Base-by-base conservation (phyloP, 2,888 invertebrate genomes). In the Terebella lapidaria region DNA sequence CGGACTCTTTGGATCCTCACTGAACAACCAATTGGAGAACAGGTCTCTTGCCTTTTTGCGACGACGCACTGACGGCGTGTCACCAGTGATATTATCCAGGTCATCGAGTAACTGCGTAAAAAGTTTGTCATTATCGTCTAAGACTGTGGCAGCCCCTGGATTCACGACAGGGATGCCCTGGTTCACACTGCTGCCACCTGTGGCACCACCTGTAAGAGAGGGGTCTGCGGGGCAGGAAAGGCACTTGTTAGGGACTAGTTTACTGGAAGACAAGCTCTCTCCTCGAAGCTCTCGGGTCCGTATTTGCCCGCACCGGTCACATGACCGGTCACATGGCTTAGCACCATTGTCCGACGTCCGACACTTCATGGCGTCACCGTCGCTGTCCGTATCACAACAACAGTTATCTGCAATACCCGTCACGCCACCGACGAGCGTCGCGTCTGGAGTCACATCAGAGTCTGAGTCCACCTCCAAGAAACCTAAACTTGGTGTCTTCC, bases 21-120 rank as follows among this genome's bases (percentile, higher is more conserved):
- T 61, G 57, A 67, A 67, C 15, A 67, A 56, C 67, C 67, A 67
- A 42, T 64, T 62, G n/a, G 63, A 64, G 55, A 67, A 67, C 3
- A 67, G 49, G 26, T 67, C 65, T 27, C 65, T 22, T 0, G 67
- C 67, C 27, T 54, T 58, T n/a, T 47, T 54, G 2, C 66, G 55
- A 3, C 67, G 59, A 25, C 60, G 55, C 28, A 59, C 58, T 5
- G 67, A 64, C n/a, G 59, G 49, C 2, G 59, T 26, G 28, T 56
- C 57, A 10, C 58, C 62, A 2, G 64, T 60, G 24, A 67, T 59
- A 55, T 65, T 64, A 54, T 67, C 67, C 61, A 67, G 57, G 49
- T 67, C 67, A 46, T 67, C 67, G 24, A 67, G 55, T 15, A 67
- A 60, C 29, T 67, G 66, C 28, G 53, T 46, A 56, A 66, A 67